Evolutionary conservation across 2,797 vertebrate genomes (phyloP), one percentile per base, ranked within the genome.

Genomic region (Miopithecus talapoin): DNA sequence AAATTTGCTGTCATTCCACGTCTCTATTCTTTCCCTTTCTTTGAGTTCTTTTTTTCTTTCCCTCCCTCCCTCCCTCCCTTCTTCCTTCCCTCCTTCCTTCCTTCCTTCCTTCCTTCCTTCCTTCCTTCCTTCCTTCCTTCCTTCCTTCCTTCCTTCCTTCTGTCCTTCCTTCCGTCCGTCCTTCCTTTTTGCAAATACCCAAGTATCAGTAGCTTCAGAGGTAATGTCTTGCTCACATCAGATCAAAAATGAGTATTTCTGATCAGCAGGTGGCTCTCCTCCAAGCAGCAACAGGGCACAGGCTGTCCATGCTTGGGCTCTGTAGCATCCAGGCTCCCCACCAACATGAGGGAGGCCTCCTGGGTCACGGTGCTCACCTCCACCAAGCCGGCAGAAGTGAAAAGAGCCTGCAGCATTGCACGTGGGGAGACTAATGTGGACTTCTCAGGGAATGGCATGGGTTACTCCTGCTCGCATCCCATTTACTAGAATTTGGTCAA

Each of bases 301-400:
- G 79, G 28, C 26, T 22, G 0, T 48, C 55, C 17, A 5, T 8
- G 36, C 46, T 16, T 26, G 28, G 48, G 30, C 46, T 48, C 22
- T 41, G 14, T 39, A 5, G 1, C 0, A 0, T n/a, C 0, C 0
- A 3, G 17, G 59, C 2, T 87, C 75, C 7, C 26, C 3, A 8
- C 36, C 22, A 4, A 5, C 0, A 4, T 28, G 24, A 59, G 8
- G 19, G 24, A 39, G 24, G 33, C 55, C 24, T 43, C 46, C n/a
- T 1, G 4, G 43, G 39, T 33, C 81, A 5, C 1, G 0, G 0
- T 9, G 68, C 28, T 92, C 30, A 5, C 24, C 41, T 80, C 41
- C 75, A 30, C 36, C 8, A 57, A 46, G 19, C 6, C 5, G 0
- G 2, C 84, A 83, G 39, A n/a, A 55, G 39, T 70, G 12, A 61